Percentiles rank a stretch among this genome's conserved stretches.
Conservation (phyloP, 2,797 vertebrate genomes). For the Melanotaenia boesemani region DNA sequence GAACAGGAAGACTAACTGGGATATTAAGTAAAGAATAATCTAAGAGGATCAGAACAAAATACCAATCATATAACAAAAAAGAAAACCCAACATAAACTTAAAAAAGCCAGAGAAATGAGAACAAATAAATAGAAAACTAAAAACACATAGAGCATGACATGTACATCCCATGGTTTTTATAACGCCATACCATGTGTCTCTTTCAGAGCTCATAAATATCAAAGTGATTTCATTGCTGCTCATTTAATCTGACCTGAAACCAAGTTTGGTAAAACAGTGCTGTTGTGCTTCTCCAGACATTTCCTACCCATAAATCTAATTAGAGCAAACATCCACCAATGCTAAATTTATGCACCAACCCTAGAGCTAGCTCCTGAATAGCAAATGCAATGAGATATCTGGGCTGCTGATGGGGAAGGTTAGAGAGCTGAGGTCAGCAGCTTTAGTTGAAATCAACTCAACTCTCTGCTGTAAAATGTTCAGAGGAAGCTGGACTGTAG, state of each 20-base stretch:
- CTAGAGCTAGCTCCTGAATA: slow-evolving; percentile 65
- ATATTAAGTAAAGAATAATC: no score
- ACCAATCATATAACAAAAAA: no score
- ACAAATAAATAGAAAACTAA: neutral
- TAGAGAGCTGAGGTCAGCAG: slow-evolving; percentile 81
- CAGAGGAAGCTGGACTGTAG: slow-evolving; percentile 53
- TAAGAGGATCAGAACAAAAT: no score
- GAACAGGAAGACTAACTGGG: no score
- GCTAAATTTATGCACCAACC: slow-evolving; percentile 74
- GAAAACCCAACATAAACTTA: no score
- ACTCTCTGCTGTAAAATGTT: slow-evolving; percentile 55
- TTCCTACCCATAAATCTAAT: slow-evolving; percentile 77
- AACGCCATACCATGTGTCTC: slow-evolving; percentile 56
- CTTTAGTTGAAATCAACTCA: slow-evolving; percentile 64
- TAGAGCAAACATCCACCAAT: slow-evolving; percentile 74
- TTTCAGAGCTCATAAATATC: slow-evolving; percentile 69
- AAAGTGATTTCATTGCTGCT: slow-evolving; percentile 66
- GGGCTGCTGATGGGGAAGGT: slow-evolving; percentile 73
- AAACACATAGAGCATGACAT: neutral
- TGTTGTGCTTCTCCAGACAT: slow-evolving; percentile 72
- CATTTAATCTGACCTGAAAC: slow-evolving; percentile 75
- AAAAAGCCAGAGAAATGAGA: neutral
- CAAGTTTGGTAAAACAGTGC: slow-evolving; percentile 67
- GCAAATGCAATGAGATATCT: slow-evolving; percentile 72
- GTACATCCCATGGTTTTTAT: slow-evolving; percentile 19